Conservation (phyloP, 2,113 vertebrate species). For the Nicator chloris region DNA sequence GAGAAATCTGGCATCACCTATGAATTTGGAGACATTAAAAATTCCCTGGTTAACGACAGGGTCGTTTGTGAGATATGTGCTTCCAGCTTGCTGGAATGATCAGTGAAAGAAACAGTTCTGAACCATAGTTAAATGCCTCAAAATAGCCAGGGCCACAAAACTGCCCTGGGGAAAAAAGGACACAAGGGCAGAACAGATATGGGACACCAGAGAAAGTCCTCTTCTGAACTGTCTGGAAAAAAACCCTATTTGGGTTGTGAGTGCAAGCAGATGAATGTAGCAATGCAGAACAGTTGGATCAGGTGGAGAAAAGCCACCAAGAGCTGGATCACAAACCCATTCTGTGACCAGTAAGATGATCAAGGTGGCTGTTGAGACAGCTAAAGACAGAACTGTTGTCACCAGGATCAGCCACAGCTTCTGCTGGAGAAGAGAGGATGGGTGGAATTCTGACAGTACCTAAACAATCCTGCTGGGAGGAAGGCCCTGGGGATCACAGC, state of each 20-base stretch:
- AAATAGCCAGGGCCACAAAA: not conserved
- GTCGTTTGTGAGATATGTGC: not conserved
- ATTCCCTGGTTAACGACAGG: not conserved
- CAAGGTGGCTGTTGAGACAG: not conserved
- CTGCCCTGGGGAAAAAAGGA: not conserved
- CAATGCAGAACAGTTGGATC: not conserved
- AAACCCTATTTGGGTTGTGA: fast-evolving
- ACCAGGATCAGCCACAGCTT: not conserved
- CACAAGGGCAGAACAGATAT: not conserved
- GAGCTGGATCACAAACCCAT: not conserved
- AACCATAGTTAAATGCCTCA: not conserved
- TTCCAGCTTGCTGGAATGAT: not conserved
- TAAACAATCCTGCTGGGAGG: not conserved
- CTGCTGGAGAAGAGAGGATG: not conserved
- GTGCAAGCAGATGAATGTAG: not conserved
- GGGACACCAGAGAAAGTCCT: not conserved
- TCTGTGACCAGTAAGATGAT: not conserved
- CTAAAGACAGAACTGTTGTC: not conserved
- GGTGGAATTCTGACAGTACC: not conserved
- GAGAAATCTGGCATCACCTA: not conserved
- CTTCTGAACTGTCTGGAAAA: not conserved
- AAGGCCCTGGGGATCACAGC: not conserved
- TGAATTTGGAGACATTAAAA: not conserved
- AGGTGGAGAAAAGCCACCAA: not conserved
- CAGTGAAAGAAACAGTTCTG: not conserved